These are phyloP conservation scores for Gambusia holbrooki DNA, from an alignment of 2,113 vertebrate genomes.

Conservation along the genomic window DNA sequence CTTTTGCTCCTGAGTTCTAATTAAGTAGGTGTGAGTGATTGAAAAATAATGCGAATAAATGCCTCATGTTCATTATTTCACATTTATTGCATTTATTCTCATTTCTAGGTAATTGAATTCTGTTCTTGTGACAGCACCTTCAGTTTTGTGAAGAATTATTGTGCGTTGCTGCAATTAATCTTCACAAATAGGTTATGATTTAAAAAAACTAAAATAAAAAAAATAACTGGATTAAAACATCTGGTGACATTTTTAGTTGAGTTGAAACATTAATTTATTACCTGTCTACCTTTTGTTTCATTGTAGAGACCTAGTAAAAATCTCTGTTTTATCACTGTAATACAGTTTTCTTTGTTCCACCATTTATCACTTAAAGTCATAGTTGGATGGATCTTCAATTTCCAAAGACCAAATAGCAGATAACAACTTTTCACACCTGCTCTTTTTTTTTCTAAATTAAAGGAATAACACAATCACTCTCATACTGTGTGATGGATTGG, in stretches of 20 bases:
- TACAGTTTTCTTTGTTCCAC: slow-evolving; percentile 4
- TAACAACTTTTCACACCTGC: too few species aligned
- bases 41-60: slow-evolving; percentile 60
- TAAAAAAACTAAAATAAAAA: too few species aligned
- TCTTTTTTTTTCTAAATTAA: too few species aligned
- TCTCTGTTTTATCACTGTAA: background rate
- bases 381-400: background rate
- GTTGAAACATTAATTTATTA: slow-evolving; percentile 28
- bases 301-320: slow-evolving; percentile 11
- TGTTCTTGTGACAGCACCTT: slow-evolving; percentile 31
- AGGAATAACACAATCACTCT: too few species aligned
- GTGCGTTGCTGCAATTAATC: slow-evolving; percentile 43
- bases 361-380: background rate
- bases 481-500: too few species aligned
- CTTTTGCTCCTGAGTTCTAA: slow-evolving; percentile 35
- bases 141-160: slow-evolving; percentile 25
- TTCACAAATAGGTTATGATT: slow-evolving; percentile 38
- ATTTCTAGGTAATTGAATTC: slow-evolving; percentile 53
- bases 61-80: slow-evolving; percentile 39
- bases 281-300: slow-evolving; percentile 17
- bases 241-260: slow-evolving; percentile 14
- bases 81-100: slow-evolving; percentile 33
- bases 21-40: slow-evolving; percentile 39
- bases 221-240: slow-evolving; percentile 34
- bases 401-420: too few species aligned